These are phyloP conservation scores for Hipposideros armiger DNA, from an alignment of 2,113 vertebrate genomes.

Conservation along the genomic window DNA sequence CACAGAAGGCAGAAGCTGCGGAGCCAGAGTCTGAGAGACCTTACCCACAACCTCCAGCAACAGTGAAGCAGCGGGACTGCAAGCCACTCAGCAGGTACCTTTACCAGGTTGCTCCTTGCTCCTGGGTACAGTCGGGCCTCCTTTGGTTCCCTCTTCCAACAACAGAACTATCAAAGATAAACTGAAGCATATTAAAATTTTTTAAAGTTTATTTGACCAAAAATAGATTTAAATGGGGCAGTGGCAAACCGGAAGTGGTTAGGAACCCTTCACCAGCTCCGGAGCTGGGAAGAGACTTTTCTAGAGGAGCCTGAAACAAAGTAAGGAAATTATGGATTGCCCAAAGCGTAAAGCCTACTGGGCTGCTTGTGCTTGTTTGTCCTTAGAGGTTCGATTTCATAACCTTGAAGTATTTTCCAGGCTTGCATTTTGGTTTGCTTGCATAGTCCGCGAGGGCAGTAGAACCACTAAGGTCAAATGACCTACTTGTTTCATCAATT, in stretches of 20 bases:
- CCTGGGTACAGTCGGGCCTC: background rate
- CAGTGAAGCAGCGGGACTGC: background rate
- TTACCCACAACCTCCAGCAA: background rate
- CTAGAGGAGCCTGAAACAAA: background rate
- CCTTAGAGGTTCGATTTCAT: background rate
- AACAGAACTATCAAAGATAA: background rate
- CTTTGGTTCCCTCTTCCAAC: background rate
- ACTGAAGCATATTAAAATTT: background rate
- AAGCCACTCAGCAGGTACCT: background rate
- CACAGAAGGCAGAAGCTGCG: rapidly evolving
- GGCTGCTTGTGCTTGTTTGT: background rate
- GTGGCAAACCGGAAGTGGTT: background rate
- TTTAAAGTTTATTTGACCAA: background rate
- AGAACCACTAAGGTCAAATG: background rate
- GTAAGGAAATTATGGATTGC: rapidly evolving
- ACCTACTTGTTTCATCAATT: background rate
- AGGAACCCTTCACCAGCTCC: background rate
- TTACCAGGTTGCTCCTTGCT: background rate
- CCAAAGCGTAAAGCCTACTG: background rate
- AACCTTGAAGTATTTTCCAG: background rate
- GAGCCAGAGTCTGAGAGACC: background rate
- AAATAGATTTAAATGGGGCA: background rate
- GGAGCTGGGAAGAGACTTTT: background rate
- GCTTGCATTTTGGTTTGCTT: background rate
- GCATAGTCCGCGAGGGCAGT: background rate